Conservation (phyloP, 2,113 vertebrate species). For the Xiphias gladius region DNA sequence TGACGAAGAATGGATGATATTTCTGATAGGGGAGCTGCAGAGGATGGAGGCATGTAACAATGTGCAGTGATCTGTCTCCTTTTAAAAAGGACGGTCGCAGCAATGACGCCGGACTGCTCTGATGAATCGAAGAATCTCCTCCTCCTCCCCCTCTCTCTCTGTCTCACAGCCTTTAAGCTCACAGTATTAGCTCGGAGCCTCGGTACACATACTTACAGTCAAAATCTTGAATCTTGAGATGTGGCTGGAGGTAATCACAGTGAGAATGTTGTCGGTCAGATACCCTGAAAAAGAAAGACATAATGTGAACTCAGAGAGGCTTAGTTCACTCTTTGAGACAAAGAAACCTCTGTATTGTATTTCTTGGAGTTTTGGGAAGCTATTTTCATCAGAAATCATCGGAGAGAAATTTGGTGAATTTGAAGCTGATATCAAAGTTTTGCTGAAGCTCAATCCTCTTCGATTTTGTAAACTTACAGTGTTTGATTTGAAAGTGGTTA, state of each 20-base stretch:
- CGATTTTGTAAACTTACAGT: neutral
- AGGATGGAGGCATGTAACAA: conserved; percentile 59
- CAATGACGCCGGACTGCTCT: conserved; percentile 54
- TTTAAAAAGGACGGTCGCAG: conserved; percentile 61
- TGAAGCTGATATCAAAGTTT: neutral
- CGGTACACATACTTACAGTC: conserved; percentile 73
- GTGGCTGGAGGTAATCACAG: conserved; percentile 67
- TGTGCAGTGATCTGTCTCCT: conserved; percentile 71
- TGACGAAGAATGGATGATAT: conserved; percentile 48
- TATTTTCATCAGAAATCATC: neutral
- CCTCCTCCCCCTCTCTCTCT: conserved; percentile 18
- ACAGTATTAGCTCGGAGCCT: conserved; percentile 11
- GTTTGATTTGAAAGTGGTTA: neutral
- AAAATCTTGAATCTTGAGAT: conserved; percentile 66
- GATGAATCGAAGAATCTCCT: conserved; percentile 47
- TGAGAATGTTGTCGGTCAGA: conserved; percentile 58
- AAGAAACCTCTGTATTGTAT: neutral
- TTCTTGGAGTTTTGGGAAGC: neutral
- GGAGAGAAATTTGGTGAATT: neutral
- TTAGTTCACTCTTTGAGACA: neutral
- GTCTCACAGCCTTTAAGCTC: neutral
- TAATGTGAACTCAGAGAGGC: neutral
- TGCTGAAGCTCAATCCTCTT: neutral
- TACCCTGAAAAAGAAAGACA: conserved; percentile 71
- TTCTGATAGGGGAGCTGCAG: conserved; percentile 56